Evolutionary conservation across 2,888 invertebrate genomes (phyloP).

Genomic region (Campoplex capitator): DNA sequence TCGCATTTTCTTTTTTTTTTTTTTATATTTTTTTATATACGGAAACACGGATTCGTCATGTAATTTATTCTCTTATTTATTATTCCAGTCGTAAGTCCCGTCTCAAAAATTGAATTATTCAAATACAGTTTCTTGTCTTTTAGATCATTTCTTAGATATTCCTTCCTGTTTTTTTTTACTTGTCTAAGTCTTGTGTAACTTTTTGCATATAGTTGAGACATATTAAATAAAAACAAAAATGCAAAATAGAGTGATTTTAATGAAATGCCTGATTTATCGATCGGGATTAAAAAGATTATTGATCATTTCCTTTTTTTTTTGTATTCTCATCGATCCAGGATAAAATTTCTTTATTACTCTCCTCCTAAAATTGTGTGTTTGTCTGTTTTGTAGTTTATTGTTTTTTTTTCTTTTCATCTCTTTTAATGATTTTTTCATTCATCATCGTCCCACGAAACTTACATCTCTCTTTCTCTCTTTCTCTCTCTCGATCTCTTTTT

Average conservation of each 20-base stretch:
- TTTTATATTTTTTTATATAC: slow-evolving; percentile 7
- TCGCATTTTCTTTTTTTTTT: slow-evolving; percentile 26
- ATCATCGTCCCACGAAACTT: slow-evolving; percentile 44
- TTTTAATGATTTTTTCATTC: slow-evolving; percentile 60
- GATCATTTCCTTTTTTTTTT: slow-evolving; percentile 17
- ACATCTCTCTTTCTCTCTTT: slow-evolving; percentile 43
- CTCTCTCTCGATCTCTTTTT: slow-evolving; percentile 24
- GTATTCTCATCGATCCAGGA: slow-evolving; percentile 78
- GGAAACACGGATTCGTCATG: background rate
- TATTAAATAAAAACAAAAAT: background rate
- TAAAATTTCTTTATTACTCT: slow-evolving; percentile 84
- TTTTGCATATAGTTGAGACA: background rate
- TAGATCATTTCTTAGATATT: background rate
- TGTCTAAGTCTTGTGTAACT: background rate
- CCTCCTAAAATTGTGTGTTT: slow-evolving; percentile 81
- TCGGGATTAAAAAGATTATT: slow-evolving; percentile 33
- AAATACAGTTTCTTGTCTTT: slow-evolving; percentile 12
- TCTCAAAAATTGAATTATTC: slow-evolving; percentile 6
- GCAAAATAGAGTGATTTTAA: background rate
- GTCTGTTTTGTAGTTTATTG: slow-evolving; percentile 61
- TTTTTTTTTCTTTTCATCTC: slow-evolving; percentile 49
- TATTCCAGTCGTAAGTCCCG: slow-evolving; percentile 26
- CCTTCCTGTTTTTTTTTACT: background rate
- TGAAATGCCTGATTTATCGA: slow-evolving; percentile 7
- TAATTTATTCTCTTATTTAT: slow-evolving; percentile 22